Evolutionary conservation across 2,888 invertebrate genomes (phyloP), one percentile per base, ranked within the genome.

Genomic region (Pammene fasciana): DNA sequence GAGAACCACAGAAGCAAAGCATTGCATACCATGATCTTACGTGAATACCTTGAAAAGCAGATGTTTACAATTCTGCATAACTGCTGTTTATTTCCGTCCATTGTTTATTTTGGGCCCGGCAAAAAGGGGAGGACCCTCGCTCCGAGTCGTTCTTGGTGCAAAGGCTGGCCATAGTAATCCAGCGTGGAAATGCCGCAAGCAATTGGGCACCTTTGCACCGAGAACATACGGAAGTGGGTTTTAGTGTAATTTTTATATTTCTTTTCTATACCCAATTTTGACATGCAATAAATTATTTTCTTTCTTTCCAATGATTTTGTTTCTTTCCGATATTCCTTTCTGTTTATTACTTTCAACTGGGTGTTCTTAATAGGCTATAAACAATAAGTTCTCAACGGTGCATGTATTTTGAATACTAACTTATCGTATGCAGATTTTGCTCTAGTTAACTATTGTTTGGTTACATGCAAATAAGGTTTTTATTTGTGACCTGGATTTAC

Each of bases 21-120:
- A 50, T 26, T 57, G 54, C 46, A 26, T 57, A n/a, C 11, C 46
- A 60, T 46, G 46, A 55, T 34, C n/a, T 46, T 61, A 26, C 41
- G 46, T 48, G 3, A 38, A 48, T 68, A 56, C 67, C 48, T 26
- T 10, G 67, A 62, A 68, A 11, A 4, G 14, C 67, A 55, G 43
- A 67, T 48, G 67, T 62, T 56, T 55, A 48, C 48, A n/a, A 14
- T 68, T 62, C 56, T 48, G 67, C 62, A n/a, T 43, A 67, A 52
- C 14, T 7, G 26, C 26, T 65, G 48, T 67, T 48, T 67, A 45
- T 62, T 36, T 34, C 43, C 38, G 18, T 14, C 16, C 45, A 59
- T 56, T 43, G 38, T 11, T 16, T 7, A 36, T 4, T 36, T 7
- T 36, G 36, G 7, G 36, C 4, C 36, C 4, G 4, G 7, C 36